Conservation (phyloP, 2,888 invertebrate species). For the Zhuqinia jingwanae region DNA sequence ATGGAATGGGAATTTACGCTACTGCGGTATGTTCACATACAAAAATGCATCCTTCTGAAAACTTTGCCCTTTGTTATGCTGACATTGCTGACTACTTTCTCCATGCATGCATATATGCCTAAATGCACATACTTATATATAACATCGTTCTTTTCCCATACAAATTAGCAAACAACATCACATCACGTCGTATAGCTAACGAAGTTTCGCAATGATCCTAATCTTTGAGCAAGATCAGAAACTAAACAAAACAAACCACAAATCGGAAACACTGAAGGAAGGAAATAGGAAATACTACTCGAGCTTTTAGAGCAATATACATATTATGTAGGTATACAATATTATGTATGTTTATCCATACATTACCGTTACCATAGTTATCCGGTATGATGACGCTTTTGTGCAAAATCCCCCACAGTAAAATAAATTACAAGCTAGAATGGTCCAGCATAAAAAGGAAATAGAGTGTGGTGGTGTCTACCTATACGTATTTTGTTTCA, state of each 20-base stretch:
- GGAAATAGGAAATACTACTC: slow-evolving; percentile 46
- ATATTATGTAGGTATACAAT: slow-evolving; percentile 12
- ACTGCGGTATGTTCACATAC: not conserved
- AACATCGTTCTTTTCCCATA: not conserved
- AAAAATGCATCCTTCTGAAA: not conserved
- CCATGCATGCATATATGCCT: not conserved
- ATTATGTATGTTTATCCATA: no score
- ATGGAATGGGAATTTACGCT: not conserved
- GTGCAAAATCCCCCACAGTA: no score
- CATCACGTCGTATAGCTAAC: not conserved
- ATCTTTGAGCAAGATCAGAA: not conserved
- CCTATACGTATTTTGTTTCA: no score
- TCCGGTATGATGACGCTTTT: no score
- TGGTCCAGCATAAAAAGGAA: no score
- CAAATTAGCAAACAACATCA: slow-evolving; percentile 10
- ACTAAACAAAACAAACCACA: slow-evolving; percentile 49
- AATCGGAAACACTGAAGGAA: slow-evolving; percentile 34
- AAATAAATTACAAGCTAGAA: no score
- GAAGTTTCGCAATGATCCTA: not conserved
- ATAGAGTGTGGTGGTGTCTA: no score
- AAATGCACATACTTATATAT: not conserved
- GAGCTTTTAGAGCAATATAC: not conserved
- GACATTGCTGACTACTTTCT: not conserved
- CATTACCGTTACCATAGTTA: no score
- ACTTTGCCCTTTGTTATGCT: not conserved